phyloP scores from a whole-genome alignment of 2,888 invertebrate species.

The Dolichomitus sp. region DNA sequence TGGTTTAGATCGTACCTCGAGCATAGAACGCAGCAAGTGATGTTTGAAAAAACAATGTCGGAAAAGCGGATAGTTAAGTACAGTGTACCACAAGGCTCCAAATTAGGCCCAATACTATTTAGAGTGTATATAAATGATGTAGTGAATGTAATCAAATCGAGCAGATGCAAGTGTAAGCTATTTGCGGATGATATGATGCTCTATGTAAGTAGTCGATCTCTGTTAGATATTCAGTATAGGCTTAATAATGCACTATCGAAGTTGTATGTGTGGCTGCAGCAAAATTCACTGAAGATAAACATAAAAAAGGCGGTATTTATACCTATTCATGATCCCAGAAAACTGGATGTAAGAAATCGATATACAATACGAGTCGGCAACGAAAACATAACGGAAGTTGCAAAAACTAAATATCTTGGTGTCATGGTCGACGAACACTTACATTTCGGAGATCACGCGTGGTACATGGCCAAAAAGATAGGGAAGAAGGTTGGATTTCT shows the following conservation, averaged over 20 bases:
- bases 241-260: not conserved
- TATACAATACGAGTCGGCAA: not conserved
- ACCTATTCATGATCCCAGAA: too few species aligned
- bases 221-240: not conserved
- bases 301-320: too few species aligned
- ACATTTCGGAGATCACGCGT: constrained; percentile 5
- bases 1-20: constrained; percentile 29
- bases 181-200: constrained; percentile 32
- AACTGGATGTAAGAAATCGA: not conserved
- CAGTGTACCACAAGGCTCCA: not conserved
- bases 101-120: constrained; percentile 1
- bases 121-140: not conserved
- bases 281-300: constrained; percentile 2
- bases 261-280: not conserved
- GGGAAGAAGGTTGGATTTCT: too few species aligned
- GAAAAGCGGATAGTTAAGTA: not conserved
- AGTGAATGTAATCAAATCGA: not conserved
- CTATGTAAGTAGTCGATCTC: not conserved
- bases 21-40: constrained; percentile 22
- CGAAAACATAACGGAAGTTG: not conserved
- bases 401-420: not conserved
- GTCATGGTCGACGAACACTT: constrained; percentile 1
- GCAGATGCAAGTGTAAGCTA: constrained; percentile 13
- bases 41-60: too few species aligned
- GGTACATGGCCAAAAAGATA: constrained; percentile 13